Conservation (phyloP, 2,797 vertebrate genomes). For the Chelonia mydas region DNA sequence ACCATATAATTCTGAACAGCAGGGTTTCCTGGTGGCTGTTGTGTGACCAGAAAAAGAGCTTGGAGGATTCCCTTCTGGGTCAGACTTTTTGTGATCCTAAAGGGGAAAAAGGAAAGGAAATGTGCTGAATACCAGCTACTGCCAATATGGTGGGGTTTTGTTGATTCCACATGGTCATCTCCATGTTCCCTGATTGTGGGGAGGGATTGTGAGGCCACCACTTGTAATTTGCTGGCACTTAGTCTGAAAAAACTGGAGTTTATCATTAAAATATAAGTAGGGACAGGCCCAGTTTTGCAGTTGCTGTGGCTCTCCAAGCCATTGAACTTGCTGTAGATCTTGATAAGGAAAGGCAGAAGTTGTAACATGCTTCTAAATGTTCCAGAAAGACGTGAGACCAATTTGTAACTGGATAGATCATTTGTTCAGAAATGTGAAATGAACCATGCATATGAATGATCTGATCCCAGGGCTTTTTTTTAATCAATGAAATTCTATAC, state of each 20-base stretch:
- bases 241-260: background rate
- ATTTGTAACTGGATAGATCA: background rate
- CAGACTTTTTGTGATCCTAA: background rate
- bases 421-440: background rate
- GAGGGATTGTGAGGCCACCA: background rate
- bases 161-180: background rate
- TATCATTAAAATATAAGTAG: background rate
- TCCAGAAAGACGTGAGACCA: background rate
- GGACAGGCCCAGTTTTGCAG: background rate
- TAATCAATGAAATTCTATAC: background rate
- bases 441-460: background rate
- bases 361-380: background rate
- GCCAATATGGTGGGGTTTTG: background rate
- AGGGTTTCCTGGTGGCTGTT: background rate
- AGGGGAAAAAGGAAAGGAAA: background rate
- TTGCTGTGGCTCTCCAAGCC: background rate
- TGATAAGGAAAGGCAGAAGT: background rate
- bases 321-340: background rate
- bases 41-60: background rate
- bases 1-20: background rate
- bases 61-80: background rate
- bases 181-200: background rate
- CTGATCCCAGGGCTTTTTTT: background rate
- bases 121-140: background rate
- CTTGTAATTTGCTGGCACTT: background rate